Base-by-base conservation (phyloP, 1,140 invertebrate species). In the Ladona fulva region DNA sequence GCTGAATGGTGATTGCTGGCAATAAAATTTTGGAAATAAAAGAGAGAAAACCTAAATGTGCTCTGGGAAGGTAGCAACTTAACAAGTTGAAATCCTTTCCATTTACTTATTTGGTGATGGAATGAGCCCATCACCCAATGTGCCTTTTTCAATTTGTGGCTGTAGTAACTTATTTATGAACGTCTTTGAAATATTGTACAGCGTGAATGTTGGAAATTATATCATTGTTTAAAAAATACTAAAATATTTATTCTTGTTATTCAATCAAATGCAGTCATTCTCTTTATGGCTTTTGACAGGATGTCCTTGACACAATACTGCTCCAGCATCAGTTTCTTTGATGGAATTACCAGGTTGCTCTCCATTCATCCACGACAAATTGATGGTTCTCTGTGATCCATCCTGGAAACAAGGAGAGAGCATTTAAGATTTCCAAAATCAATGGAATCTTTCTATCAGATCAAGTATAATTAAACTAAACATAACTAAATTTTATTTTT, bases 381-480 rank as follows among this genome's bases (percentile, higher is more conserved):
- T 88, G 82, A 83, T 89, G 88, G 10, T 82, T 83, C 79, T 83
- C 83, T 24, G 84, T 84, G 37, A 83, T 81, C 89, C 89, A 90
- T 42, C 85, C 89, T 89, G 78, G 44, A 66, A 66, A 6, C 5
- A 19, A 19, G 3, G 19, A 52, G 44, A 52, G n/a, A n/a, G n/a
- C n/a, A n/a, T n/a, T n/a, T n/a, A n/a, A n/a, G n/a, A n/a, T n/a
- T n/a, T n/a, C n/a, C n/a, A n/a, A n/a, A n/a, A n/a, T n/a, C n/a
- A n/a, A n/a, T n/a, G n/a, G n/a, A n/a, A n/a, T n/a, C n/a, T n/a
- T n/a, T n/a, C n/a, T n/a, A n/a, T n/a, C n/a, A n/a, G n/a, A n/a
- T n/a, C n/a, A n/a, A n/a, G n/a, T n/a, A n/a, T n/a, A n/a, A n/a
- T n/a, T n/a, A n/a, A n/a, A n/a, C n/a, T n/a, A n/a, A n/a, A n/a